Base-by-base conservation (phyloP, 2,797 vertebrate genomes). In the Hyperoplus immaculatus region DNA sequence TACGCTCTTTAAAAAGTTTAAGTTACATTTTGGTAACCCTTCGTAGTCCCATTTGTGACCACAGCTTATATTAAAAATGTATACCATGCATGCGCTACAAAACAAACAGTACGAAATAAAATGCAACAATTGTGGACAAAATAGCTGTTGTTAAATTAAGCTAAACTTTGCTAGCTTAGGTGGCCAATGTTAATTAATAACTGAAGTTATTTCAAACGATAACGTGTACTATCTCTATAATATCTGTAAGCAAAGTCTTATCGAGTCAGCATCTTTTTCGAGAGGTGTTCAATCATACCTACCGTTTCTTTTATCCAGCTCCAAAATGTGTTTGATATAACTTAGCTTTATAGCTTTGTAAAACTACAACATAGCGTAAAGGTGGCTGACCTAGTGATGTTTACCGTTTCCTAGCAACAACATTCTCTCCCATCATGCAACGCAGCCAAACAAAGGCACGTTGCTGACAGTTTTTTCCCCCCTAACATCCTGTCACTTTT, bases 321-420 rank as follows among this genome's bases (percentile, higher is more conserved):
- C 13, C 38, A 4, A 38, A 29, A 21, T 8, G 39, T 39, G 10
- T 42, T 41, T 43, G 0, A 7, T 29, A n/a, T 6, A 39, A 0
- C 2, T n/a, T 16, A 6, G 3, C 18, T 5, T 5, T 18, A 4
- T 6, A 21, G 9, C 54, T 53, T 45, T 29, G 6, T 39, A 8
- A 12, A n/a, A 36, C 3, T 8, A 16, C 4, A 9, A 45, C 51
- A 6, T 4, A 4, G 3, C 10, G 16, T 1, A 7, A 11, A 1
- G 10, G 29, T 58, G 42, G 15, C 21, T n/a, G 8, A 12, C 14
- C 12, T 0, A 15, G 10, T 8, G 4, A 46, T 14, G 83, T 88
- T 82, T 71, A 72, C 45, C 3, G 87, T 91, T 58, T 56, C 89
- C 75, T 75, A 78, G 89, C 88, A 89, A 88, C 86, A n/a, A 6